Evolutionary conservation across 2,113 vertebrate genomes (phyloP).

Genomic region (Bubalus kerabau): DNA sequence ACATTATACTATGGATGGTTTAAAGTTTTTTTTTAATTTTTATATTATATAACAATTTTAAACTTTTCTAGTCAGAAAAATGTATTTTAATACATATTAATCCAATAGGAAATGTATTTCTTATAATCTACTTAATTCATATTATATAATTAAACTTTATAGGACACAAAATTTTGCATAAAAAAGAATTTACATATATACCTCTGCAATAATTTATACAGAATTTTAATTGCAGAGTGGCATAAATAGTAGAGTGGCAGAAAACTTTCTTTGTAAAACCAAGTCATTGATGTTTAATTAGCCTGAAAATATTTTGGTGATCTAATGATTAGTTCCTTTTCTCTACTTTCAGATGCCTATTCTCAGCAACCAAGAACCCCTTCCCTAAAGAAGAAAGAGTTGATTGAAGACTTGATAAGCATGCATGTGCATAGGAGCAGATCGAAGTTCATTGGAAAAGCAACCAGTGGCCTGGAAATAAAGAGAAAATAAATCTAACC

Average conservation of each 20-base stretch:
- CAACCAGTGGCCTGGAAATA: slow-evolving; percentile 48
- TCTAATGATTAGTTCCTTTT: slow-evolving; percentile 18
- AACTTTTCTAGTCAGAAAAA: neutral
- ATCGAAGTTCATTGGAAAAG: slow-evolving; percentile 64
- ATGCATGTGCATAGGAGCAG: slow-evolving; percentile 74
- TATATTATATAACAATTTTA: neutral
- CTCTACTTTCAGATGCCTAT: slow-evolving; percentile 79
- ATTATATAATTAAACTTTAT: neutral
- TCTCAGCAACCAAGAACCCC: slow-evolving; percentile 78
- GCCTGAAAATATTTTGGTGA: neutral
- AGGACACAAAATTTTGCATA: neutral
- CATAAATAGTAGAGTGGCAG: neutral
- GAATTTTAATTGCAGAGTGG: neutral
- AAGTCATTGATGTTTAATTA: neutral
- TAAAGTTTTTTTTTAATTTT: neutral
- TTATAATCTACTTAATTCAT: neutral
- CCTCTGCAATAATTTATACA: neutral
- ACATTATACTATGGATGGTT: neutral
- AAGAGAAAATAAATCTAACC: slow-evolving; percentile 66
- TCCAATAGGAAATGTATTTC: neutral
- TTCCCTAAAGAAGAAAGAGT: slow-evolving; percentile 77
- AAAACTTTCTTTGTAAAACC: neutral
- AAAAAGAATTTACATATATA: neutral
- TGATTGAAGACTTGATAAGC: slow-evolving; percentile 79
- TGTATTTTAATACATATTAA: neutral